These are phyloP conservation scores for Solen grandis DNA, from an alignment of 1,140 invertebrate genomes.

Conservation along the genomic window DNA sequence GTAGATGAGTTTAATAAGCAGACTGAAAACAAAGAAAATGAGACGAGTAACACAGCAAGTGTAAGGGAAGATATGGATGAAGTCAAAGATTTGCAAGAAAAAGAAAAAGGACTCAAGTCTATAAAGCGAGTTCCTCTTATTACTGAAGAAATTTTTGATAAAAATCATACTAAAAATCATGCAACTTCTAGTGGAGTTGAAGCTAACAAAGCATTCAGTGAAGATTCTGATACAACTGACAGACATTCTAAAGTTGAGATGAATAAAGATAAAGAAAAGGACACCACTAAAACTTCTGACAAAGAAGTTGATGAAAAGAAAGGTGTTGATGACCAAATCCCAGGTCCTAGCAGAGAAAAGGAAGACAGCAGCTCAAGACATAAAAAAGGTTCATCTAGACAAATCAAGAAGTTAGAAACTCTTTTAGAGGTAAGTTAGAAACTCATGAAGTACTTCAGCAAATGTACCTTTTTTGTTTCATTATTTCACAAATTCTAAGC, in stretches of 20 bases:
- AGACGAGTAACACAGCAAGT: too few relatives aligned
- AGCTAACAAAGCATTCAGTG: slow-evolving; percentile 6
- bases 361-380: background rate
- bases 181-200: too few relatives aligned
- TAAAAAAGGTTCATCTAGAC: slow-evolving; percentile 39
- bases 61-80: background rate
- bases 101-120: background rate
- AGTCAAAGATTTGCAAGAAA: background rate
- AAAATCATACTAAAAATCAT: background rate
- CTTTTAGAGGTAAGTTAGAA: slow-evolving; percentile 49
- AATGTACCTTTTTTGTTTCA: too few relatives aligned
- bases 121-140: background rate
- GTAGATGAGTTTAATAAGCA: background rate
- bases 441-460: too few relatives aligned
- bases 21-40: too few relatives aligned
- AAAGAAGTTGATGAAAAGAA: background rate
- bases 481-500: background rate
- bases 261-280: background rate
- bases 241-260: background rate
- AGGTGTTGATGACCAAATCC: background rate
- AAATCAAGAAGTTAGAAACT: slow-evolving; percentile 35
- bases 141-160: background rate
- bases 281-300: background rate
- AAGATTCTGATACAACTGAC: background rate
- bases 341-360: background rate